These are phyloP conservation scores for Enteromius viviparus DNA, from an alignment of 2,797 vertebrate genomes.

Conservation along the genomic window DNA sequence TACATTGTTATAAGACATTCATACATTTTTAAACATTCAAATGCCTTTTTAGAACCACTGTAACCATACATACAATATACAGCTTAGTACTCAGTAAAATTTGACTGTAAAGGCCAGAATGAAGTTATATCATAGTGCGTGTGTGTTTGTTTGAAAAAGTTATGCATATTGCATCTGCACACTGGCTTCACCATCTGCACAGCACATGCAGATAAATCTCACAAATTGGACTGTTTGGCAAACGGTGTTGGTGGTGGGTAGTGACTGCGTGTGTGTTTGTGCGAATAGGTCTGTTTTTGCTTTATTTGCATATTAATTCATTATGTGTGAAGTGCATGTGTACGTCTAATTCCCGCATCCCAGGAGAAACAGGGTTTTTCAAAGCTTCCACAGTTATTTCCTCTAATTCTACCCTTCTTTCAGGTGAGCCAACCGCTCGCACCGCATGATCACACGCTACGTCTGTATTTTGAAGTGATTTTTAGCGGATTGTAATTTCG, in stretches of 20 bases:
- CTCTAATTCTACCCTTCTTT: conserved; percentile 32
- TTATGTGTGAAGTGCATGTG: conserved; percentile 19
- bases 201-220: conserved; percentile 47
- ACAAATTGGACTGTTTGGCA: conserved; percentile 45
- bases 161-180: conserved; percentile 39
- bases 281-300: conserved; percentile 26
- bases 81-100: not conserved
- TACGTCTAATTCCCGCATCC: conserved; percentile 18
- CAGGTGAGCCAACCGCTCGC: conserved; percentile 15
- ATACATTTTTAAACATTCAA: not conserved
- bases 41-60: not conserved
- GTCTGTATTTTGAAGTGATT: conserved; percentile 7
- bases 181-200: conserved; percentile 53
- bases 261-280: conserved; percentile 22
- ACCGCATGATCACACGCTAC: not conserved
- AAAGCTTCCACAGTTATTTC: conserved; percentile 19
- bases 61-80: not conserved
- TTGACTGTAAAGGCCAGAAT: not conserved
- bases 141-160: conserved; percentile 22
- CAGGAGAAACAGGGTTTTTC: conserved; percentile 7
- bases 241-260: conserved; percentile 26
- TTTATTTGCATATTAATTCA: conserved; percentile 39
- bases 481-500: conserved; percentile 44
- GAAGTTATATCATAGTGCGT: not conserved
- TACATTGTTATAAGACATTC: not conserved